These are phyloP conservation scores for Dreissena polymorpha DNA, from an alignment of 1,140 invertebrate species.

Conservation along the genomic window DNA sequence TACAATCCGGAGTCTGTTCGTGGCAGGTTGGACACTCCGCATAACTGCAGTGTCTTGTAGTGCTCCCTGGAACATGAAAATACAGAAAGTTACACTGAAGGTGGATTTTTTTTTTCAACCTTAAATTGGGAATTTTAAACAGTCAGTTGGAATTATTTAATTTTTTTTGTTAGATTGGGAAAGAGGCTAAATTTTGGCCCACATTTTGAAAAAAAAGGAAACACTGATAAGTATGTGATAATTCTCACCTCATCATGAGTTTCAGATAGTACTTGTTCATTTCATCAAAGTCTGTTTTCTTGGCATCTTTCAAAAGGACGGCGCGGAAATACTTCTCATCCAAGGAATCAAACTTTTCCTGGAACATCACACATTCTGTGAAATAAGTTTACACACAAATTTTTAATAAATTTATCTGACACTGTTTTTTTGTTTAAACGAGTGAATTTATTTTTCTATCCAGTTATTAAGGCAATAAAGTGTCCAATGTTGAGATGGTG, in stretches of 20 bases:
- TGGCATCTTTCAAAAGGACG: constrained; percentile 74
- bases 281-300: constrained; percentile 63
- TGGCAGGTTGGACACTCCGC: constrained; percentile 56
- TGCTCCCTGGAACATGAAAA: constrained; percentile 57
- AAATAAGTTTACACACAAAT: background rate
- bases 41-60: constrained; percentile 60
- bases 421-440: background rate
- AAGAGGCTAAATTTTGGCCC: too few species aligned
- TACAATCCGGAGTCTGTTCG: constrained; percentile 50
- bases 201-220: too few species aligned
- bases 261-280: constrained; percentile 64
- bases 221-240: too few species aligned
- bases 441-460: background rate
- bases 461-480: background rate
- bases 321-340: constrained; percentile 80
- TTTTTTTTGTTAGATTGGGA: too few species aligned
- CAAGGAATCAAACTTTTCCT: constrained; percentile 79
- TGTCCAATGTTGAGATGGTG: background rate
- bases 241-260: constrained; percentile 68
- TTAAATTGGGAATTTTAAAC: too few species aligned
- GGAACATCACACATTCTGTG: constrained; percentile 25
- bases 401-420: background rate
- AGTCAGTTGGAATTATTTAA: too few species aligned
- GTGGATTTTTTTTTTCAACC: too few species aligned
- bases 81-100: background rate